A percentile compares a stretch with the other conserved stretches of the same genome.
These are phyloP conservation scores for Arothron firmamentum DNA, from an alignment of 2,113 vertebrate species.

Conservation along the genomic window DNA sequence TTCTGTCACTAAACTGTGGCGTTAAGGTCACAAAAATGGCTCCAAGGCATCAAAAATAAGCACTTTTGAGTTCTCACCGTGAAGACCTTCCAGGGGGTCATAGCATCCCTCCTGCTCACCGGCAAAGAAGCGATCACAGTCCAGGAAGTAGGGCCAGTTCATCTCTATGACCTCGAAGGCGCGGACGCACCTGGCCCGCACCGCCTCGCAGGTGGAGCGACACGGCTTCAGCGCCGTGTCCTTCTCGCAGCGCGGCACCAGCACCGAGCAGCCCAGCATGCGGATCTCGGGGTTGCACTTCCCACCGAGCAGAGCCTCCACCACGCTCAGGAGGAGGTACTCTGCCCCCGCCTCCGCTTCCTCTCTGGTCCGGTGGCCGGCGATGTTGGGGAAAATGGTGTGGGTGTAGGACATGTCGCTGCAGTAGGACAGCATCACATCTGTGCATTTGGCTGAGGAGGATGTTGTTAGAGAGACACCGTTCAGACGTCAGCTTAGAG, in stretches of 20 bases:
- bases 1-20: no score
- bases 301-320: conserved; percentile 83
- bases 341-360: conserved; percentile 82
- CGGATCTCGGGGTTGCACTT: conserved; percentile 86
- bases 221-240: conserved; percentile 78
- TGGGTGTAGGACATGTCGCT: conserved; percentile 79
- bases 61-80: conserved; percentile 67
- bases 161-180: conserved; percentile 87
- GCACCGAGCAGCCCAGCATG: conserved; percentile 86
- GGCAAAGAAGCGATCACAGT: conserved; percentile 86
- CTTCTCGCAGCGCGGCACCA: conserved; percentile 82
- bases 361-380: conserved; percentile 78
- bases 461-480: not conserved
- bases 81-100: conserved; percentile 81
- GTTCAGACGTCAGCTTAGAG: no score
- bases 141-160: conserved; percentile 96
- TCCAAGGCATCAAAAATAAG: not conserved
- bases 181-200: conserved; percentile 75
- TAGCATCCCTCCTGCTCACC: conserved; percentile 84
- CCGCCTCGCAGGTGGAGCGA: conserved; percentile 76
- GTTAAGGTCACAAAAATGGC: not conserved
- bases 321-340: conserved; percentile 86
- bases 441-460: conserved; percentile 78
- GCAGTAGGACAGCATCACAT: conserved; percentile 82
- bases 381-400: conserved; percentile 82